Conservation (phyloP, 1,140 invertebrate genomes). For the Sinella curviseta region DNA sequence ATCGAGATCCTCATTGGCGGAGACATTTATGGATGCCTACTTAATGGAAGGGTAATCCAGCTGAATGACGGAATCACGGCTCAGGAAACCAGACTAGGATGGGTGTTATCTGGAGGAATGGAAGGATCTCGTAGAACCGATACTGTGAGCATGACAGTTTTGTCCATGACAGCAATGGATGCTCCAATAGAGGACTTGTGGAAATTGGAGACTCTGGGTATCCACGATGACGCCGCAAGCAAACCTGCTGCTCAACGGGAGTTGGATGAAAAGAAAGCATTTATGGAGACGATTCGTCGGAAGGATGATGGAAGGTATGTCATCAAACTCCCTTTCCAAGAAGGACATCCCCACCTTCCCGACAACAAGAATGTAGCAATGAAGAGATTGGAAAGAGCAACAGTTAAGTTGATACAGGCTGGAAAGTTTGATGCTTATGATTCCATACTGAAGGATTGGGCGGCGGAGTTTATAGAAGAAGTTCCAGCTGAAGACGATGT, state of each 20-base stretch:
- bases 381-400: slow-evolving; percentile 33
- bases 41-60: too few species aligned
- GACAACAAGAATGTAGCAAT: slow-evolving; percentile 15
- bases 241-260: slow-evolving; percentile 32
- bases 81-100: not conserved
- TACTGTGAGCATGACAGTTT: not conserved
- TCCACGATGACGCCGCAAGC: slow-evolving; percentile 37
- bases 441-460: slow-evolving; percentile 23
- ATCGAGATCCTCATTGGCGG: too few species aligned
- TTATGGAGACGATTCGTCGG: slow-evolving; percentile 40
- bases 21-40: too few species aligned
- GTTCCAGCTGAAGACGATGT: too few species aligned
- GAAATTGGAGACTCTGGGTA: slow-evolving; percentile 51
- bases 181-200: slow-evolving; percentile 51
- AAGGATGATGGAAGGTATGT: slow-evolving; percentile 6
- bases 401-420: slow-evolving; percentile 19
- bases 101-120: not conserved
- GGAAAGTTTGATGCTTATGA: slow-evolving; percentile 27
- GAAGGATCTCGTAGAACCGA: not conserved
- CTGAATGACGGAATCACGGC: too few species aligned
- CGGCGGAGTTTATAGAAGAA: too few species aligned
- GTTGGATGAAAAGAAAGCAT: slow-evolving; percentile 17
- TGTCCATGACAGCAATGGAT: not conserved
- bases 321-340: too few species aligned
- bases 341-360: too few species aligned